Percentiles rank a stretch among this genome's conserved stretches.
Evolutionary conservation across 2,113 vertebrate genomes (phyloP).

Genomic region (Sceloporus undulatus): DNA sequence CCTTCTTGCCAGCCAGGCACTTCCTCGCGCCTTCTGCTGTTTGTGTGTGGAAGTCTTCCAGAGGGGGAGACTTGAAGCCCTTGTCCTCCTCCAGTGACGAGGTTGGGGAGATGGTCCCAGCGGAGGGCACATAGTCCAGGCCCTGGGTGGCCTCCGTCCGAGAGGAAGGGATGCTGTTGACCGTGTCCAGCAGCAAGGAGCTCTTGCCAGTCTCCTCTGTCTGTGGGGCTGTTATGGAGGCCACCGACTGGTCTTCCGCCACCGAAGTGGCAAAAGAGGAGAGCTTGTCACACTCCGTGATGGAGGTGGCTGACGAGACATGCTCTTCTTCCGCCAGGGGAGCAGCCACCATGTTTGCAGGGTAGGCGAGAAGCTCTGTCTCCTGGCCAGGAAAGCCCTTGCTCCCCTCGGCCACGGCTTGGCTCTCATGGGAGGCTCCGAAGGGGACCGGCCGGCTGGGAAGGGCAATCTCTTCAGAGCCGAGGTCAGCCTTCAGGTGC

Average conservation of each 20-base stretch:
- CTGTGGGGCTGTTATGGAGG: slow-evolving; percentile 93
- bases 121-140: slow-evolving; percentile 93
- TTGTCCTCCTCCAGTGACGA: slow-evolving; percentile 98
- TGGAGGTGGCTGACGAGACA: slow-evolving; percentile 95
- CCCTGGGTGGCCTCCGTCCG: slow-evolving; percentile 91
- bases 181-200: slow-evolving; percentile 90
- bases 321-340: slow-evolving; percentile 97
- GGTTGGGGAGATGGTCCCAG: slow-evolving; percentile 96
- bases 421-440: slow-evolving; percentile 86
- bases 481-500: slow-evolving; percentile 87
- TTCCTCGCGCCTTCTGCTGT: slow-evolving; percentile 80
- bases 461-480: slow-evolving; percentile 86
- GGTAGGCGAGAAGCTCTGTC: slow-evolving; percentile 85
- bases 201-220: slow-evolving; percentile 92
- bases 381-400: slow-evolving; percentile 84
- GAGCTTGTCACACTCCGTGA: slow-evolving; percentile 97
- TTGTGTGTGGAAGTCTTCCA: slow-evolving; percentile 88
- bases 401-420: slow-evolving; percentile 73
- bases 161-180: slow-evolving; percentile 88
- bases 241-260: slow-evolving; percentile 94
- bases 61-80: slow-evolving; percentile 94
- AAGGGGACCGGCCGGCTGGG: slow-evolving; percentile 87
- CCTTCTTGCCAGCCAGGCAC: slow-evolving; percentile 67
- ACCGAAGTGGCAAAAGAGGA: slow-evolving; percentile 97
- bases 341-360: slow-evolving; percentile 90